These are phyloP conservation scores for Patiria miniata DNA, from an alignment of 35 echinoderm and acorn worm genomes.

Conservation along the genomic window DNA sequence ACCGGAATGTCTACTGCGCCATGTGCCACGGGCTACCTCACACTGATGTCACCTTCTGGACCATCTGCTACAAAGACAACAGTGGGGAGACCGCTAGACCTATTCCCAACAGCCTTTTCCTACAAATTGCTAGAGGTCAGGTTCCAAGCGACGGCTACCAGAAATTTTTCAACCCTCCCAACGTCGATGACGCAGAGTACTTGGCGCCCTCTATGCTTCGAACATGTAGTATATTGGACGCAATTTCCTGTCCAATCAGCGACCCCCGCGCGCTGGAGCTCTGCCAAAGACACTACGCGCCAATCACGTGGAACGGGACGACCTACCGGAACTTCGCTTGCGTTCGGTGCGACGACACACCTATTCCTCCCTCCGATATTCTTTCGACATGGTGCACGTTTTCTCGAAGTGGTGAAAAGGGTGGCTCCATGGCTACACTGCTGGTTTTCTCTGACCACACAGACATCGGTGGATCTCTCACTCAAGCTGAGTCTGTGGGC, in stretches of 20 bases:
- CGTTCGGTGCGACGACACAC: neutral
- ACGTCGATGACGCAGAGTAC: too few relatives aligned
- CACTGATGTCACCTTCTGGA: neutral
- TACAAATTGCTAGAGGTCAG: neutral
- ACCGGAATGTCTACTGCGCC: slow-evolving; percentile 43
- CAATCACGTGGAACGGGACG: neutral
- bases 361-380: too few relatives aligned
- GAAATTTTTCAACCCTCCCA: neutral
- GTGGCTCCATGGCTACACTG: neutral
- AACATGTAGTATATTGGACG: neutral
- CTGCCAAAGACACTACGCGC: neutral
- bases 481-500: too few relatives aligned
- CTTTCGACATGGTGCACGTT: neutral
- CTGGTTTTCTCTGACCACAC: slow-evolving; percentile 9
- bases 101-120: too few relatives aligned
- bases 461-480: too few relatives aligned
- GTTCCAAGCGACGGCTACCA: too few relatives aligned
- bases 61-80: neutral
- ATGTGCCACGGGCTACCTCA: slow-evolving; percentile 37
- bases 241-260: neutral
- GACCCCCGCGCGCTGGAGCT: neutral
- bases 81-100: neutral
- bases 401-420: neutral
- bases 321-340: neutral
- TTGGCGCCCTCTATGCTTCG: neutral